Base-by-base conservation (phyloP, 2,888 invertebrate species). In the Deilephila elpenor region DNA sequence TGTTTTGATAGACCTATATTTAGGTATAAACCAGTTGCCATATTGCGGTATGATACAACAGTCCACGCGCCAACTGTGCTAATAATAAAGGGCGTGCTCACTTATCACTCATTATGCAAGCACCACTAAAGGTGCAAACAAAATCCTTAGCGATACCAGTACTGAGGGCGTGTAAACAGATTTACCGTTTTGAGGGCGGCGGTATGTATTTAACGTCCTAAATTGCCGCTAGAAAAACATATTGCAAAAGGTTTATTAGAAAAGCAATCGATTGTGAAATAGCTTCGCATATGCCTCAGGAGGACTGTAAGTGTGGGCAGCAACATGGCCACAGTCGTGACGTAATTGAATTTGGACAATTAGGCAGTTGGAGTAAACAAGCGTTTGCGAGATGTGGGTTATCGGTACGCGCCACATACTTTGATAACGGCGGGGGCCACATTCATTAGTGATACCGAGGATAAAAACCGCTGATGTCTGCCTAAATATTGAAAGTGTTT, bases 281-380 rank as follows among this genome's bases (percentile, higher is more conserved):
- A 82, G 78, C 78, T 82, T 81, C 81, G 79, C 83, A 83, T 78
- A 76, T 82, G 79, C 79, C 75, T 74, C 78, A 80, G 83, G 78
- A 83, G 80, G 82, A 87, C 85, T 87, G 88, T 84, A 78, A 82
- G 78, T 78, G 82, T 84, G 80, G 84, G 82, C 79, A 82, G 81
- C 77, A 74, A 81, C 76, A 77, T 80, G 78, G 81, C 80, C 80
- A 83, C 82, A 72, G 73, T 75, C 74, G 81, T 88, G 86, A 88
- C 80, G 87, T 89, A 90, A 92, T 84, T 83, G 78, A 86, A 85
- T 91, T 88, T 87, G 84, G 82, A 86, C 86, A 88, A 89, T 89
- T 89, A 88, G 84, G 82, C 80, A 77, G 83, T 84, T 85, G 84
- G 81, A 85, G 88, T 88, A 91, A 91, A 90, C 87, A 87, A 85